phyloP scores from a whole-genome alignment of 2,113 vertebrate species.

The Rhea pennata region DNA sequence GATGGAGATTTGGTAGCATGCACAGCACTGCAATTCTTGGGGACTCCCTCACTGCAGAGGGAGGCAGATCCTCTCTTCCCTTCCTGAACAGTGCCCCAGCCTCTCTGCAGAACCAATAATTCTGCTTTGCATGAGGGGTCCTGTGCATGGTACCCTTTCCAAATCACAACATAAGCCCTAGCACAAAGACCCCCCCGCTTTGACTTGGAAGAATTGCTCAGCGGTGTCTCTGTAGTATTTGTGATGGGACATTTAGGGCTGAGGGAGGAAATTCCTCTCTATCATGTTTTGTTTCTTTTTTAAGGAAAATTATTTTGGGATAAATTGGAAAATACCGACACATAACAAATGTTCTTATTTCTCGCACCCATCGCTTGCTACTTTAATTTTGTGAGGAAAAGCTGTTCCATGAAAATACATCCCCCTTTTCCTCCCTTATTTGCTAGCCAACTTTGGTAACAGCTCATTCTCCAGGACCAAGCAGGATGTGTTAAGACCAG shows the following conservation, averaged over 20 bases:
- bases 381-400: neutral
- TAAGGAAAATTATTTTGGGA: neutral
- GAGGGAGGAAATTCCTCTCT: neutral
- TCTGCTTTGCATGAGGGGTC: neutral
- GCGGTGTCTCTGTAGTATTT: neutral
- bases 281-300: neutral
- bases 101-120: neutral
- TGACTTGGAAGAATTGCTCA: neutral
- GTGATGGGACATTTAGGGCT: neutral
- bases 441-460: neutral
- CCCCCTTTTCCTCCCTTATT: neutral
- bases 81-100: neutral
- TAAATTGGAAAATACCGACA: neutral
- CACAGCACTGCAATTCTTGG: neutral
- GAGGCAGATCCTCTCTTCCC: neutral
- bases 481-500: neutral
- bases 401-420: neutral
- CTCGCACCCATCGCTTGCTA: neutral
- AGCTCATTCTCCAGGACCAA: neutral
- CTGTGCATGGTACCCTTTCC: neutral
- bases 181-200: neutral
- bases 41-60: neutral
- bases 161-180: neutral
- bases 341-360: neutral
- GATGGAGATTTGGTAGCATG: neutral